Evolutionary conservation across 2,888 invertebrate genomes (phyloP).

Genomic region (Matsumyia berberina): DNA sequence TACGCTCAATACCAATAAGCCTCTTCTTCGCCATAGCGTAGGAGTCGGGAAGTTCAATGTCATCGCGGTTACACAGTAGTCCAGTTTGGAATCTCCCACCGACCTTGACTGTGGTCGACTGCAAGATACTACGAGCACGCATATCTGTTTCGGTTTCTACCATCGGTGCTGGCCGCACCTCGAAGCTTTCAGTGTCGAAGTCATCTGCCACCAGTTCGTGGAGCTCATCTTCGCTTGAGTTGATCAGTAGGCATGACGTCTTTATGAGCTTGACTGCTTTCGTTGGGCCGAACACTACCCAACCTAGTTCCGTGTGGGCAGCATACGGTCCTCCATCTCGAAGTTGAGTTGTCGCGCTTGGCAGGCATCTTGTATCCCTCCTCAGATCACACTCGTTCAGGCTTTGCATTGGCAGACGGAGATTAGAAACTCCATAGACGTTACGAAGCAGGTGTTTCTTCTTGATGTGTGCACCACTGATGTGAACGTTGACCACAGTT

Average conservation of each 20-base stretch:
- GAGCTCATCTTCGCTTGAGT: slow-evolving; percentile 1
- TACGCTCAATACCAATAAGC: slow-evolving; percentile 60
- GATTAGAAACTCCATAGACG: slow-evolving; percentile 29
- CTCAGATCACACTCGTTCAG: slow-evolving; percentile 29
- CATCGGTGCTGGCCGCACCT: slow-evolving; percentile 16
- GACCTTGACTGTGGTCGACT: slow-evolving; percentile 17
- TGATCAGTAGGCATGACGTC: slow-evolving; percentile 5
- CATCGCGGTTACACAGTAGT: slow-evolving; percentile 58
- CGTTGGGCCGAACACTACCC: slow-evolving; percentile 62
- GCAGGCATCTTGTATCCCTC: slow-evolving; percentile 10
- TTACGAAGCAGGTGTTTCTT: slow-evolving; percentile 32
- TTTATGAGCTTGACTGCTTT: not conserved
- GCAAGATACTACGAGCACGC: slow-evolving; percentile 5
- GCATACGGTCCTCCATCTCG: slow-evolving; percentile 42
- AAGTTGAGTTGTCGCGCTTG: slow-evolving; percentile 15
- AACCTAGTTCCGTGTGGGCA: slow-evolving; percentile 63
- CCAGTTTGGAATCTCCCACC: slow-evolving; percentile 41
- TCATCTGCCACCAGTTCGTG: slow-evolving; percentile 23
- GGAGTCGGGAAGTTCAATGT: slow-evolving; percentile 46
- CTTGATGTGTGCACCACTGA: slow-evolving; percentile 22
- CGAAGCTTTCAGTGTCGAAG: slow-evolving; percentile 33
- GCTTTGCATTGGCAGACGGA: slow-evolving; percentile 36
- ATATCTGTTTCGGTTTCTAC: slow-evolving; percentile 5
- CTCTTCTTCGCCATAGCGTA: slow-evolving; percentile 62
- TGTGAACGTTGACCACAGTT: slow-evolving; percentile 42